Evolutionary conservation across 53 echinoderm and acorn worm genomes (phyloP).

Genomic region (Stichopus horrens): DNA sequence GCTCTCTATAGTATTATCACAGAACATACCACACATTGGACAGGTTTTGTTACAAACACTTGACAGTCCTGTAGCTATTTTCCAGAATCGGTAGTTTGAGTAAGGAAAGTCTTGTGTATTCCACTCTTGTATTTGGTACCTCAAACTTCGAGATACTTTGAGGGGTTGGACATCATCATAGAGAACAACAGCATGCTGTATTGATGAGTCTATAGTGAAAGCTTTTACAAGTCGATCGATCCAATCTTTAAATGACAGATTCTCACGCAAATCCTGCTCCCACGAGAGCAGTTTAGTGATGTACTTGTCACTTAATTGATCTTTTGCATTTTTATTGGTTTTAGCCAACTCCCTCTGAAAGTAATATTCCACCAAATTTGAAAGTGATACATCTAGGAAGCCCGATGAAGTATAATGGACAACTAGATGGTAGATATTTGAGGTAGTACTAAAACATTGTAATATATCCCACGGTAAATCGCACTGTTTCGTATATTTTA

Average conservation of each 20-base stretch:
- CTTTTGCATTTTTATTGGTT: background rate
- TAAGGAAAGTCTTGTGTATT: too few relatives aligned
- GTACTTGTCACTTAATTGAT: background rate
- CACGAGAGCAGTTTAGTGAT: background rate
- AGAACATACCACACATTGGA: background rate
- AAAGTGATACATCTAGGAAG: too few relatives aligned
- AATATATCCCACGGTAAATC: background rate
- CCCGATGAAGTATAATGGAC: background rate
- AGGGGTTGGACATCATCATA: background rate
- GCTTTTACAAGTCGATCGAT: background rate
- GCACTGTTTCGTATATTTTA: background rate
- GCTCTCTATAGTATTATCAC: background rate
- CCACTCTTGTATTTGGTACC: background rate
- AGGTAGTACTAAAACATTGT: too few relatives aligned
- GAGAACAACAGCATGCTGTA: background rate
- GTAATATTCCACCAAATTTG: too few relatives aligned
- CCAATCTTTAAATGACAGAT: background rate
- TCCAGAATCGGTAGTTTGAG: too few relatives aligned
- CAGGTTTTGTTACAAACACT: background rate
- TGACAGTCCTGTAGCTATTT: background rate
- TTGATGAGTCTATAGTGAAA: background rate
- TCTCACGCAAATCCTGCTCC: too few relatives aligned
- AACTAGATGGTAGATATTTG: background rate
- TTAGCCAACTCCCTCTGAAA: background rate
- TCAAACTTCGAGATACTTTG: background rate